Evolutionary conservation across 2,888 invertebrate genomes (phyloP), one percentile per base, ranked within the genome.

Genomic region (Chydorus sphaericus): DNA sequence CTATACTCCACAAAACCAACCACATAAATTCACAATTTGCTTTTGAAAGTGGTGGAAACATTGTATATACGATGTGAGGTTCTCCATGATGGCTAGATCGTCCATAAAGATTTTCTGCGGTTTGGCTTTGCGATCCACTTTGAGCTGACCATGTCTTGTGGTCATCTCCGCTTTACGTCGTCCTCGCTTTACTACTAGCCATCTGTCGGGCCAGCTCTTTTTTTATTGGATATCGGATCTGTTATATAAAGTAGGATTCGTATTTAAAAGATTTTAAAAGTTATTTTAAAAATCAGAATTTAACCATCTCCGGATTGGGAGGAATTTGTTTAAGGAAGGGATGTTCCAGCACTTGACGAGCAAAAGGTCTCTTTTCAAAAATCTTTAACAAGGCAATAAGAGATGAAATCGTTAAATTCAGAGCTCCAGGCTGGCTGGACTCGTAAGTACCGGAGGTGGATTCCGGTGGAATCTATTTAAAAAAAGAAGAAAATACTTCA

Each of bases 101-200:
- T 86, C 85, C 54, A 81, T 80, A 62, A 82, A 81, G 75, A 82
- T 80, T 68, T 79, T 80, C 62, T 80, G 78, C 3, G 81, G 77
- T 62, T 73, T 74, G 1, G 80, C 77, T 67, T 82, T 83, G 54
- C 83, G 74, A 65, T 84, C 81, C 10, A 83, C 81, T 69, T 85
- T 85, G 30, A 86, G 71, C 68, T 83, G 81, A 44, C 86, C 86
- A 64, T 84, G 80, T 66, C 85, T 86, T 10, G 84, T 84, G 1
- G 85, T 86, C 44, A 26, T 20, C 28, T 44, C 44, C 4, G 44
- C 26, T 26, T 23, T 28, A 26, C 44, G 14, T 23, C 44, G 4
- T 8, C 28, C 28, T 11, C 28, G 23, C 8, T 44, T 44, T 11
- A 28, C 44, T 10, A n/a, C n/a, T n/a, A n/a, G 23, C 44, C 7